A percentile compares a stretch with the other conserved stretches of the same genome.
Conservation (phyloP, 2,888 invertebrate species). For the Parnassius glacialis region DNA sequence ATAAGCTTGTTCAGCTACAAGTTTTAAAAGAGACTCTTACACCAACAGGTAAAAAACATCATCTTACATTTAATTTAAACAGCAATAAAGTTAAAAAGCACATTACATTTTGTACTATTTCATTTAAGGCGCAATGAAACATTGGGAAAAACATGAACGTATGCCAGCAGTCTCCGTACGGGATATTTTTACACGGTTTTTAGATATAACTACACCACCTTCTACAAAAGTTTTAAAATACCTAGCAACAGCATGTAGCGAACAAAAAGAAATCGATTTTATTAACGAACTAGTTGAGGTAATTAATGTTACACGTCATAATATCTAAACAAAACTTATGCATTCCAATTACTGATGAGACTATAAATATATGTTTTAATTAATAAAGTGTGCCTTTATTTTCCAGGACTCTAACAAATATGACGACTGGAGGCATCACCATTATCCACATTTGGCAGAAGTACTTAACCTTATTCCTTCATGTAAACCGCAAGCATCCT, state of each 20-base stretch:
- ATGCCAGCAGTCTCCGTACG: conserved; percentile 87
- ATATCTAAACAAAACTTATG: too few relatives aligned
- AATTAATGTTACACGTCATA: conserved; percentile 28
- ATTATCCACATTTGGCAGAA: conserved; percentile 92
- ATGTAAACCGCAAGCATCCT: conserved; percentile 88
- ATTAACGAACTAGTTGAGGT: conserved; percentile 88
- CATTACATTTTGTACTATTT: conserved; percentile 10
- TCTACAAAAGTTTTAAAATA: conserved; percentile 91
- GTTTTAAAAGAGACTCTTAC: conserved; percentile 91
- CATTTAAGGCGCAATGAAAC: conserved; percentile 87
- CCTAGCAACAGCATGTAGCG: conserved; percentile 88
- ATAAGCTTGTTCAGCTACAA: conserved; percentile 88
- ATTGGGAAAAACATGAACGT: conserved; percentile 92
- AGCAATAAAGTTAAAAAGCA: too few relatives aligned
- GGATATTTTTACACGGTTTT: conserved; percentile 87
- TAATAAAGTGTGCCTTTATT: neutral
- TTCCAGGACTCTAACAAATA: conserved; percentile 90
- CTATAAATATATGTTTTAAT: neutral
- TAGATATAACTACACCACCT: conserved; percentile 96
- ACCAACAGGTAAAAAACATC: conserved; percentile 83
- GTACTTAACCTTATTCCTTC: conserved; percentile 93
- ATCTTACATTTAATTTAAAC: too few relatives aligned
- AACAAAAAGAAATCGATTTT: conserved; percentile 85
- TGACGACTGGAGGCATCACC: conserved; percentile 95
- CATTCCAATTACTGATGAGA: neutral